These are phyloP conservation scores for Rhynchophorus ferrugineus DNA, from an alignment of 1,140 invertebrate genomes.

Conservation along the genomic window DNA sequence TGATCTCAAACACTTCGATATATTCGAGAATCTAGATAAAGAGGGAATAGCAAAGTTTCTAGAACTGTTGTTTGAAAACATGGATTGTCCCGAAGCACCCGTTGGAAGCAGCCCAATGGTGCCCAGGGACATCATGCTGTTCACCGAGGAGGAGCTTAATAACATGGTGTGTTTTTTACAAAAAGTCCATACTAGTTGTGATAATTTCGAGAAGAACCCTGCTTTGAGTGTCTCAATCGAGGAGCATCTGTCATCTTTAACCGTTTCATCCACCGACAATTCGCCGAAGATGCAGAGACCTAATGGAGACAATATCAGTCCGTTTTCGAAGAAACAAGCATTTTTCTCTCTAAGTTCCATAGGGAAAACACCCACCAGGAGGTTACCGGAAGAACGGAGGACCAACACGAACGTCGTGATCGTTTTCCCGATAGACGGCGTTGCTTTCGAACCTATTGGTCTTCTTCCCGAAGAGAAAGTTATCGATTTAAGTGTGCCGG, in stretches of 20 bases:
- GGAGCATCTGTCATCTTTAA: conserved; percentile 28
- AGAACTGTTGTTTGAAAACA: conserved; percentile 59
- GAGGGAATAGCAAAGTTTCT: conserved; percentile 67
- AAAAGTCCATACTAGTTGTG: conserved; percentile 34
- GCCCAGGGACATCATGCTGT: conserved; percentile 54
- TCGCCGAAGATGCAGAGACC: conserved; percentile 25
- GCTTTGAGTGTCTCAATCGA: conserved; percentile 23
- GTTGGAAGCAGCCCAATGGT: conserved; percentile 54
- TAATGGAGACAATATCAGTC: conserved; percentile 16
- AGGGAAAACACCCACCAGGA: conserved; percentile 4
- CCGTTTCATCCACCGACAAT: conserved; percentile 25
- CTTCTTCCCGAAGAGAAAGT: conserved; percentile 68
- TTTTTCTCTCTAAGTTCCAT: conserved; percentile 20
- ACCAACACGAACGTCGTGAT: conserved; percentile 43
- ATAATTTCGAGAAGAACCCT: conserved; percentile 24
- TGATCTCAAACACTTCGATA: conserved; percentile 61
- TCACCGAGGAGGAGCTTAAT: conserved; percentile 60
- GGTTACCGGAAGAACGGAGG: neutral
- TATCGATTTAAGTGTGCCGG: conserved; percentile 25
- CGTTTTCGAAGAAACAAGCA: conserved; percentile 1
- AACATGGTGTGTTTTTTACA: conserved; percentile 51
- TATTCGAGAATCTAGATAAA: conserved; percentile 71
- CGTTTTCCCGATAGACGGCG: conserved; percentile 56
- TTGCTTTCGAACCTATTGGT: conserved; percentile 54
- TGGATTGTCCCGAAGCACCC: conserved; percentile 48